phyloP scores from a whole-genome alignment of 2,113 vertebrate species.

The Pygoscelis adeliae region DNA sequence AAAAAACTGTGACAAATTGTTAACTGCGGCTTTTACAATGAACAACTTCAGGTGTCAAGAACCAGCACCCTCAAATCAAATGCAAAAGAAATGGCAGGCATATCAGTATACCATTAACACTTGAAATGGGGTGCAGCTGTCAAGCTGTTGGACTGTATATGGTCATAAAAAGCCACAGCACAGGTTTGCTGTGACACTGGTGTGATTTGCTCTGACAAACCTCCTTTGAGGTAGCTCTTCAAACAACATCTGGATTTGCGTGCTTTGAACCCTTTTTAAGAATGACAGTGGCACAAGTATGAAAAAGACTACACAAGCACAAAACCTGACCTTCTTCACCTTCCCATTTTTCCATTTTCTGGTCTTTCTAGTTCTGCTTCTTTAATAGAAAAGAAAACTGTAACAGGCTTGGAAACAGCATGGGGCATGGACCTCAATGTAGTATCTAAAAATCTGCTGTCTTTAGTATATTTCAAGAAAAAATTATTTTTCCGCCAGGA shows the following conservation, averaged over 20 bases:
- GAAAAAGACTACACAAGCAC: conserved; percentile 26
- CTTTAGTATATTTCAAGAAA: conserved; percentile 40
- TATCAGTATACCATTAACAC: background rate
- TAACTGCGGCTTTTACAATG: background rate
- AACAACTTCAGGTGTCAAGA: background rate
- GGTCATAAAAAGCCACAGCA: conserved; percentile 16
- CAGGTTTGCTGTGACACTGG: conserved; percentile 7
- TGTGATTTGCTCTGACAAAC: background rate
- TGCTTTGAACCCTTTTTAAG: background rate
- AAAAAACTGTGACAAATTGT: background rate
- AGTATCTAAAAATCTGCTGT: conserved; percentile 39
- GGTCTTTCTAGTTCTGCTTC: conserved; percentile 60
- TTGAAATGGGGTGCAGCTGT: background rate
- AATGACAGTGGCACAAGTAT: background rate
- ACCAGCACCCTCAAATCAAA: background rate
- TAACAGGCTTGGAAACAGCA: conserved; percentile 59
- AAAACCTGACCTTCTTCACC: conserved; percentile 68
- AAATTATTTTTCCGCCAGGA: conserved; percentile 15
- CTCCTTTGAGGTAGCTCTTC: conserved; percentile 55
- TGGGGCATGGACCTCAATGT: conserved; percentile 4
- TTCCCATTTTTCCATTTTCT: conserved; percentile 52
- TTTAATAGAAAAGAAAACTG: conserved; percentile 60
- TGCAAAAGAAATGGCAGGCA: background rate
- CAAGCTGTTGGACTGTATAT: background rate
- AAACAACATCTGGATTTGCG: conserved; percentile 30